Evolutionary conservation across 2,797 vertebrate genomes (phyloP).

Genomic region (Stomatorhinus walkeri): DNA sequence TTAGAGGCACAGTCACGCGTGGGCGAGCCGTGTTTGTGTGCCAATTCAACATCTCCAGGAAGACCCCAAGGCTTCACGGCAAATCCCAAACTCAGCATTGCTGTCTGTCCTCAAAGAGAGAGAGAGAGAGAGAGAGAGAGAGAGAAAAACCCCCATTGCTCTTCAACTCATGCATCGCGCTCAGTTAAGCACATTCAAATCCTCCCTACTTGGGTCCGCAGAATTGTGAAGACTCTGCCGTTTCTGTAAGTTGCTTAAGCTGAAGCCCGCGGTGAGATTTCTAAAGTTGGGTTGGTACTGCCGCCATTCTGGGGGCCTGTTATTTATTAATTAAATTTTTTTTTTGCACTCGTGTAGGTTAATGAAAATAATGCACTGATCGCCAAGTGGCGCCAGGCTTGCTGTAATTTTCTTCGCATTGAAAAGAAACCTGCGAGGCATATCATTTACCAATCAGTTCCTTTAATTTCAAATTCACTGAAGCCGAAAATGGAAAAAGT

Average conservation of each 20-base stretch:
- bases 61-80: background rate
- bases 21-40: constrained; percentile 12
- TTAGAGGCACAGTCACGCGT: background rate
- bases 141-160: background rate
- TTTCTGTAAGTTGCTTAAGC: background rate
- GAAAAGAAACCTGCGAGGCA: background rate
- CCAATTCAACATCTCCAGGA: constrained; percentile 12
- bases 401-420: background rate
- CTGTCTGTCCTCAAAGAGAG: background rate
- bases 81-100: background rate
- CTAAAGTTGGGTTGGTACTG: too few relatives aligned
- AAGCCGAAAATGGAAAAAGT: constrained; percentile 7
- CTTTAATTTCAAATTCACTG: constrained; percentile 19
- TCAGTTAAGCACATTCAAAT: constrained; percentile 10
- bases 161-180: background rate
- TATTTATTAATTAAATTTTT: background rate
- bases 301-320: background rate
- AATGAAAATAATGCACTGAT: constrained; percentile 1
- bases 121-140: background rate
- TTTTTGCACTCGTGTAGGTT: background rate
- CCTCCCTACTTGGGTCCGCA: background rate
- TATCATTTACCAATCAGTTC: constrained; percentile 4
- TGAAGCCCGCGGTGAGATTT: background rate
- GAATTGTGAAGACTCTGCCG: background rate
- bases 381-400: background rate